A percentile compares a stretch with the other conserved stretches of the same genome.
phyloP scores from a whole-genome alignment of 1,140 invertebrate species.

The Lordiphosa stackelbergi region DNA sequence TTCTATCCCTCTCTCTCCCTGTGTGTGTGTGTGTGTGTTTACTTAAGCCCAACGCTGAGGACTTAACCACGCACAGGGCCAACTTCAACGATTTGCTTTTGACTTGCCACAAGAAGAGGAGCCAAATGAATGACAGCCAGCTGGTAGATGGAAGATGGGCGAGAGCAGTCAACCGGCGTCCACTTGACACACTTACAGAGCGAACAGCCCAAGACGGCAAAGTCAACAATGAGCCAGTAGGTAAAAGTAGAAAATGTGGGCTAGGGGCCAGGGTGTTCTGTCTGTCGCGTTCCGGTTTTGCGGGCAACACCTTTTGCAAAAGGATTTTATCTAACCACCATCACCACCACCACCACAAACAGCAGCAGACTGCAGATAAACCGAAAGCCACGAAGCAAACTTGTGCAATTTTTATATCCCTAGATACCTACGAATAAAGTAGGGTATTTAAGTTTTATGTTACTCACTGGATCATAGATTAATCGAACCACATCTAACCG shows the following conservation, averaged over 20 bases:
- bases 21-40: conserved; percentile 29
- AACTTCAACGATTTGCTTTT: conserved; percentile 66
- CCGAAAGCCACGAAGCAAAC: conserved; percentile 25
- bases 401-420: conserved; percentile 19
- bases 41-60: conserved; percentile 46
- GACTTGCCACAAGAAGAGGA: conserved; percentile 52
- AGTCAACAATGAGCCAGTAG: conserved; percentile 37
- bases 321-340: conserved; percentile 33
- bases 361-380: conserved; percentile 48
- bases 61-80: conserved; percentile 57
- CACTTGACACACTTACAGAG: conserved; percentile 62
- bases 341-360: conserved; percentile 11
- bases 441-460: not conserved
- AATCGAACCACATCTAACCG: too few species aligned
- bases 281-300: conserved; percentile 46
- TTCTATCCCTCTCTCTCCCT: conserved; percentile 1
- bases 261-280: conserved; percentile 21
- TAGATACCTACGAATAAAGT: not conserved
- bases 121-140: conserved; percentile 49
- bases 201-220: conserved; percentile 20
- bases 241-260: conserved; percentile 24
- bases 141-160: conserved; percentile 13
- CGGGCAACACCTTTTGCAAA: conserved; percentile 57
- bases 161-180: conserved; percentile 37
- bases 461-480: too few species aligned